Evolutionary conservation across 2,888 invertebrate genomes (phyloP), one percentile per base, ranked within the genome.

Genomic region (Empis livida): DNA sequence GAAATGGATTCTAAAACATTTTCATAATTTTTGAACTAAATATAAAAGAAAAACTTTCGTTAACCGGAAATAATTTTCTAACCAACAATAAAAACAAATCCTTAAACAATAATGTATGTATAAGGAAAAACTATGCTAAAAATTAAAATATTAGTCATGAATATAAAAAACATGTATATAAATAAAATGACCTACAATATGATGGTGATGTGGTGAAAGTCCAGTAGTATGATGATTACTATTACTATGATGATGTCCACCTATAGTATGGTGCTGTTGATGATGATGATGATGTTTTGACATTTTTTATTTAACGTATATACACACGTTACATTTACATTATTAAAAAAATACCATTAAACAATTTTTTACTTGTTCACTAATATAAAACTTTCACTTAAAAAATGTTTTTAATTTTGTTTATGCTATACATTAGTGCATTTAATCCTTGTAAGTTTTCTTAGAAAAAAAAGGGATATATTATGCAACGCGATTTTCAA

Each of bases 171-270:
- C n/a, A n/a, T n/a, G n/a, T n/a, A n/a, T n/a, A n/a, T 10, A 17
- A 42, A 15, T 20, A 41, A 42, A 17, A 39, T 49, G 47, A 53
- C 55, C 49, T 61, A 68, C 67, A 59, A 62, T 57, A 55, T 64
- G 58, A 52, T 61, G 61, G 58, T 65, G 69, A 56, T 64, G 65
- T 15, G 64, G 63, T 16, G 70, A 67, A 20, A 64, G 45, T 43
- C 60, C 61, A 15, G 54, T 51, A 23, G 31, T 37, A 45, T 44
- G 48, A 45, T 44, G 48, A n/a, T 39, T 43, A 35, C 42, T 46
- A 32, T 20, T 44, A 23, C 45, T 48, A 30, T 42, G 56, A 51
- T 58, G 57, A 50, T 56, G 59, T 15, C 54, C 53, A n/a, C 54
- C 53, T 27, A 57, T 57, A 49, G 58, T 52, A 43, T 60, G 60